These are phyloP conservation scores for Mycogona germanica DNA, from an alignment of 2,888 invertebrate genomes.

Conservation along the genomic window DNA sequence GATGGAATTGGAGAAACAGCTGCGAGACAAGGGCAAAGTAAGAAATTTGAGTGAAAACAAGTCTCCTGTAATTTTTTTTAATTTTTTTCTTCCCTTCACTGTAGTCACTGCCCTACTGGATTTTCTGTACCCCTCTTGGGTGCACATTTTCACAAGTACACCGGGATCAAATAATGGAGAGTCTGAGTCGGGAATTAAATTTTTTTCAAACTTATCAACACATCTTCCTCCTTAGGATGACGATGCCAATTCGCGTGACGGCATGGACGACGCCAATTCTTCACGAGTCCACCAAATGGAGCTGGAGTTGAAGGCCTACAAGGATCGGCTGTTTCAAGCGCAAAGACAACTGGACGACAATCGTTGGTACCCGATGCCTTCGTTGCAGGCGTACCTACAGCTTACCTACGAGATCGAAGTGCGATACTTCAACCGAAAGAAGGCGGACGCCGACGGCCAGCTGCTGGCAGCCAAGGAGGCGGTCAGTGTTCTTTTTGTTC, in stretches of 20 bases:
- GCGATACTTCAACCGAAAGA: slow-evolving; percentile 71
- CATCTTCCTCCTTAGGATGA: too few species aligned
- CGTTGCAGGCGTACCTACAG: slow-evolving; percentile 89
- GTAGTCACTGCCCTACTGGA: too few species aligned
- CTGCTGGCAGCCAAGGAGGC: slow-evolving; percentile 77
- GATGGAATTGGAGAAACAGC: slow-evolving; percentile 60
- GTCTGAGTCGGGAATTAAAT: too few species aligned
- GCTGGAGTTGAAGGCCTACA: slow-evolving; percentile 24
- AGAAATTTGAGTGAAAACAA: background rate
- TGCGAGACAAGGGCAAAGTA: slow-evolving; percentile 37
- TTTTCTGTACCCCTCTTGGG: too few species aligned
- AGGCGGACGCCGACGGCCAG: slow-evolving; percentile 66
- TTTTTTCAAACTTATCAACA: too few species aligned
- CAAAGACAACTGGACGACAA: slow-evolving; percentile 82
- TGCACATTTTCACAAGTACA: too few species aligned
- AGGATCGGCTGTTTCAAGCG: slow-evolving; percentile 52
- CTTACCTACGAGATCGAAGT: slow-evolving; percentile 93
- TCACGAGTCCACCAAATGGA: slow-evolving; percentile 21
- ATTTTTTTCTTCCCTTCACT: background rate
- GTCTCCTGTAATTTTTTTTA: background rate
- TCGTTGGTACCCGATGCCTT: slow-evolving; percentile 77
- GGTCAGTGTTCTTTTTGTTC: slow-evolving; percentile 42
- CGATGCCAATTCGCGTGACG: too few species aligned
- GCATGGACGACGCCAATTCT: background rate
- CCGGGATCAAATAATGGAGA: too few species aligned